Evolutionary conservation across 2,888 invertebrate species (phyloP).

Genomic region (Malachius bipustulatus): DNA sequence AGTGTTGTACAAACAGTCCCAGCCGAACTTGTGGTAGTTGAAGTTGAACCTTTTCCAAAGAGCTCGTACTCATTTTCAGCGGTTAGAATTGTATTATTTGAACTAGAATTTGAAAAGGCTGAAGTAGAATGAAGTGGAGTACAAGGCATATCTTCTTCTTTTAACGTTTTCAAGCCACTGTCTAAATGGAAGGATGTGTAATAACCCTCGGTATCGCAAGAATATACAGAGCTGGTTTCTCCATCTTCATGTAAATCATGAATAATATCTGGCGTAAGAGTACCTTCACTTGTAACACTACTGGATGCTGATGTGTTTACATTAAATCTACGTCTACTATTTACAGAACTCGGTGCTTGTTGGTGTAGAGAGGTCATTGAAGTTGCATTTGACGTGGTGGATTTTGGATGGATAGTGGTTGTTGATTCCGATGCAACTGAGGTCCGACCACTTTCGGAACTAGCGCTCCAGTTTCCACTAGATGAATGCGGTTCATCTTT

Average conservation of each 20-base stretch:
- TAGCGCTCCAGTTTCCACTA: conserved; percentile 91
- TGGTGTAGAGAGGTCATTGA: conserved; percentile 58
- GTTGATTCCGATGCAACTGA: conserved; percentile 78
- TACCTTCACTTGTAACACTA: conserved; percentile 75
- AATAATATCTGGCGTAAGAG: conserved; percentile 71
- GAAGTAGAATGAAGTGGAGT: conserved; percentile 62
- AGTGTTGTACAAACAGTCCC: conserved; percentile 81
- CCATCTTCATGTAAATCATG: conserved; percentile 71
- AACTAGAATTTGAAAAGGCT: conserved; percentile 56
- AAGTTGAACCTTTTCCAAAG: conserved; percentile 84
- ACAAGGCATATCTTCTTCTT: conserved; percentile 62
- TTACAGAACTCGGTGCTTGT: conserved; percentile 54
- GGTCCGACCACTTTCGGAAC: conserved; percentile 77
- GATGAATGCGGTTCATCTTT: conserved; percentile 81
- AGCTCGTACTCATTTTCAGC: conserved; percentile 84
- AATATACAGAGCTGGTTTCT: conserved; percentile 84
- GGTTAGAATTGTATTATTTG: conserved; percentile 56
- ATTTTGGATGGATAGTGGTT: conserved; percentile 58
- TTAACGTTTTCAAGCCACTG: conserved; percentile 76
- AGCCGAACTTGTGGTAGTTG: conserved; percentile 81
- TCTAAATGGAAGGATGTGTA: conserved; percentile 97
- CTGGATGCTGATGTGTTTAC: conserved; percentile 68
- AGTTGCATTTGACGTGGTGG: conserved; percentile 53
- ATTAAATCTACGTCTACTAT: conserved; percentile 50
- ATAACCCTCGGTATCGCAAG: conserved; percentile 94